Evolutionary conservation across 2,888 invertebrate genomes (phyloP).

Genomic region (Imbricaverruca yamaguchii): DNA sequence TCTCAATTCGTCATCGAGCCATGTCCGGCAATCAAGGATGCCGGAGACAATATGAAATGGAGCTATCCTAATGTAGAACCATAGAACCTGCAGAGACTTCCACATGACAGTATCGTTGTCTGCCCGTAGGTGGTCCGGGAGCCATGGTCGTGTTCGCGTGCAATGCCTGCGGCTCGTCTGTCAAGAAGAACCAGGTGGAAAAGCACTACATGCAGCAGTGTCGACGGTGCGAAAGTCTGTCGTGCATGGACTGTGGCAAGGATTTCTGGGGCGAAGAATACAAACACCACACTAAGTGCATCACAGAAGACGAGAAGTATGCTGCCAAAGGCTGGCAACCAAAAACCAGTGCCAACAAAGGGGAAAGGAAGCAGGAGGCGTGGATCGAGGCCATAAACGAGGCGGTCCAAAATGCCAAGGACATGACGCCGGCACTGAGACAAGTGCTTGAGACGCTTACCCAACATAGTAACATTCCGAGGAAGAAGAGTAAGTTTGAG

Average conservation of each 20-base stretch:
- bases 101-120: not conserved
- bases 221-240: conserved; percentile 59
- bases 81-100: no score
- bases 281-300: conserved; percentile 70
- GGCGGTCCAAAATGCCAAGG: conserved; percentile 43
- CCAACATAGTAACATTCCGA: conserved; percentile 69
- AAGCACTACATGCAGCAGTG: conserved; percentile 68
- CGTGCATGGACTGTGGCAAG: conserved; percentile 89
- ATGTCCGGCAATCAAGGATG: not conserved
- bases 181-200: conserved; percentile 85
- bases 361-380: conserved; percentile 73
- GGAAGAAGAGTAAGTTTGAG: conserved; percentile 72
- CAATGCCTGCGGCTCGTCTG: conserved; percentile 78
- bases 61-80: no score
- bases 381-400: conserved; percentile 69
- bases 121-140: not conserved
- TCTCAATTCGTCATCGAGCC: no score
- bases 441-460: conserved; percentile 60
- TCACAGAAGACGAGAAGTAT: conserved; percentile 79
- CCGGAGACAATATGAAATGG: no score
- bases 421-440: conserved; percentile 51
- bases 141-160: conserved; percentile 91
- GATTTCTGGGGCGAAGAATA: conserved; percentile 74
- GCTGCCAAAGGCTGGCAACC: conserved; percentile 68
- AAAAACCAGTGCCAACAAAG: conserved; percentile 57